Evolutionary conservation across 2,888 invertebrate genomes (phyloP).

Genomic region (Epirrita christyi): DNA sequence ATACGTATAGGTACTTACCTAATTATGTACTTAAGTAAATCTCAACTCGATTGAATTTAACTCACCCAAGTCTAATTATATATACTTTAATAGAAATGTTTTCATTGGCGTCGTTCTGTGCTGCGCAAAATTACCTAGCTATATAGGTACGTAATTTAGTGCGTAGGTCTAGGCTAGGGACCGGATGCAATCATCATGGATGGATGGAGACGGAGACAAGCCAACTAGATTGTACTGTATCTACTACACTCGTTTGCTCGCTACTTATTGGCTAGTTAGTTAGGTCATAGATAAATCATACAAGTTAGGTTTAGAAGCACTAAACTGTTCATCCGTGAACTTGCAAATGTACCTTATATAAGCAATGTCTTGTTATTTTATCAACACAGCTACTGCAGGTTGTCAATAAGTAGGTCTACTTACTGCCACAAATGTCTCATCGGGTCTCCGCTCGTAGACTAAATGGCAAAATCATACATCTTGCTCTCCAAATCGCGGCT

Average conservation of each 20-base stretch:
- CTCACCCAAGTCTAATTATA: too few relatives aligned
- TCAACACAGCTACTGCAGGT: not conserved
- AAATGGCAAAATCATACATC: slow-evolving; percentile 56
- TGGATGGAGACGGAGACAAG: slow-evolving; percentile 1
- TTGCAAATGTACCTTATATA: too few relatives aligned
- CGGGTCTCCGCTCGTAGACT: slow-evolving; percentile 45
- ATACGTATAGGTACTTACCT: too few relatives aligned
- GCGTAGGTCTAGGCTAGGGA: slow-evolving; percentile 10
- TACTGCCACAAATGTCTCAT: slow-evolving; percentile 39
- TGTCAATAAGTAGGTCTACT: slow-evolving; percentile 40
- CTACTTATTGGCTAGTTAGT: not conserved
- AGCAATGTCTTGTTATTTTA: too few relatives aligned
- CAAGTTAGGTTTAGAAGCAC: not conserved
- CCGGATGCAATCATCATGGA: slow-evolving; percentile 7
- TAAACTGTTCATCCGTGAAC: not conserved
- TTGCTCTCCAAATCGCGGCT: slow-evolving; percentile 45
- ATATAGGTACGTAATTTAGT: not conserved
- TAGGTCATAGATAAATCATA: too few relatives aligned
- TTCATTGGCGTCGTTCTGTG: too few relatives aligned
- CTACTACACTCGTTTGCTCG: not conserved
- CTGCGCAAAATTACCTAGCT: not conserved
- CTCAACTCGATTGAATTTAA: too few relatives aligned
- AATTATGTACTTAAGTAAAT: too few relatives aligned
- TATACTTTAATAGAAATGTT: too few relatives aligned
- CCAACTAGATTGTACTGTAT: slow-evolving; percentile 1